These are phyloP conservation scores for Liopterus haemorrhoidalis DNA, from an alignment of 2,888 invertebrate genomes.

Conservation along the genomic window DNA sequence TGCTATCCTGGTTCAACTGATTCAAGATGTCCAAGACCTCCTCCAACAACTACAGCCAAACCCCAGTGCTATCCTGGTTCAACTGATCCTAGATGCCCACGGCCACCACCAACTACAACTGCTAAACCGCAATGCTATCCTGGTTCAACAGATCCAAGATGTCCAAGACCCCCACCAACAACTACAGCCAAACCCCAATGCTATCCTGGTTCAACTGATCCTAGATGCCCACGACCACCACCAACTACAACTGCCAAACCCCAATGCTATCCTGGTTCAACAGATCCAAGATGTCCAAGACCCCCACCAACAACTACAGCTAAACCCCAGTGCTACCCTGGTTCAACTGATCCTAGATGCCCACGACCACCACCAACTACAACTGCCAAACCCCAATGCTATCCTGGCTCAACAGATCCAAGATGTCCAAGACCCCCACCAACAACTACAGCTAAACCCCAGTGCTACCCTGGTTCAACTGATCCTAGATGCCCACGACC, in stretches of 20 bases:
- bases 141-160: constrained; percentile 36
- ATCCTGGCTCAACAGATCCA: constrained; percentile 37
- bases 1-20: constrained; percentile 37
- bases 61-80: constrained; percentile 37
- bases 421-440: constrained; percentile 33
- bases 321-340: constrained; percentile 40
- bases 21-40: constrained; percentile 34
- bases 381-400: constrained; percentile 39
- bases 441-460: constrained; percentile 39
- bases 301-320: constrained; percentile 34
- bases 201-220: constrained; percentile 37
- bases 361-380: constrained; percentile 33
- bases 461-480: constrained; percentile 35
- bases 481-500: constrained; percentile 36
- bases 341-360: constrained; percentile 35
- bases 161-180: constrained; percentile 34
- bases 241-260: constrained; percentile 40
- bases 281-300: constrained; percentile 34
- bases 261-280: constrained; percentile 35
- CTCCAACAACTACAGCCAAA: constrained; percentile 37
- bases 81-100: constrained; percentile 35
- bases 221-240: constrained; percentile 33
- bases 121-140: constrained; percentile 39
- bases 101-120: constrained; percentile 34
- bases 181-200: constrained; percentile 39